A percentile compares a stretch with the other conserved stretches of the same genome.
These are phyloP conservation scores for Epistrophe eligans DNA, from an alignment of 2,888 invertebrate genomes.

Conservation along the genomic window DNA sequence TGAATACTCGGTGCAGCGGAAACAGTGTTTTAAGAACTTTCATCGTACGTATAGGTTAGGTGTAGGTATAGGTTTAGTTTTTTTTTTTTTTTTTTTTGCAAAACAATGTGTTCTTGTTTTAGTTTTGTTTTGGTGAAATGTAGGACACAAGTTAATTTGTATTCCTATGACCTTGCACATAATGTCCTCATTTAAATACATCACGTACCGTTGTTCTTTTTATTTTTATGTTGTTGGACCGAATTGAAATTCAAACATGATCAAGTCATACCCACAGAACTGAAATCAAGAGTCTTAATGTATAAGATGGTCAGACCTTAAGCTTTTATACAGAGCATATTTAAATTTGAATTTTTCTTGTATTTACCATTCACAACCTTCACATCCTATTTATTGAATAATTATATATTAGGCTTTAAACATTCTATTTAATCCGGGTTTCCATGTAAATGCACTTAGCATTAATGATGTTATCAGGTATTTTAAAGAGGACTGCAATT, in stretches of 20 bases:
- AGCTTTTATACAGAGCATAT: too few relatives aligned
- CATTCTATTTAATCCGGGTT: too few relatives aligned
- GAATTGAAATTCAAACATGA: conserved; percentile 15
- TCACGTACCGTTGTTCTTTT: not conserved
- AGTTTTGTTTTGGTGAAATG: conserved; percentile 26
- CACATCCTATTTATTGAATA: too few relatives aligned
- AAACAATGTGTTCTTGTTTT: conserved; percentile 16
- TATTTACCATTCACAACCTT: not conserved
- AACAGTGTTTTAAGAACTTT: conserved; percentile 69
- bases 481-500: too few relatives aligned
- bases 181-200: conserved; percentile 30
- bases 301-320: not conserved
- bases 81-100: not conserved
- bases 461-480: too few relatives aligned
- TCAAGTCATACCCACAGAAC: not conserved
- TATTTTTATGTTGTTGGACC: not conserved
- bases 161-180: conserved; percentile 43
- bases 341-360: too few relatives aligned
- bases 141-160: conserved; percentile 56
- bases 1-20: conserved; percentile 71
- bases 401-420: too few relatives aligned
- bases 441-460: too few relatives aligned
- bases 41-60: conserved; percentile 31
- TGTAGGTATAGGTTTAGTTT: not conserved
- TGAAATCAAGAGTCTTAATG: conserved; percentile 7